These are phyloP conservation scores for Malthinus flaveolus DNA, from an alignment of 2,888 invertebrate genomes.

Conservation along the genomic window DNA sequence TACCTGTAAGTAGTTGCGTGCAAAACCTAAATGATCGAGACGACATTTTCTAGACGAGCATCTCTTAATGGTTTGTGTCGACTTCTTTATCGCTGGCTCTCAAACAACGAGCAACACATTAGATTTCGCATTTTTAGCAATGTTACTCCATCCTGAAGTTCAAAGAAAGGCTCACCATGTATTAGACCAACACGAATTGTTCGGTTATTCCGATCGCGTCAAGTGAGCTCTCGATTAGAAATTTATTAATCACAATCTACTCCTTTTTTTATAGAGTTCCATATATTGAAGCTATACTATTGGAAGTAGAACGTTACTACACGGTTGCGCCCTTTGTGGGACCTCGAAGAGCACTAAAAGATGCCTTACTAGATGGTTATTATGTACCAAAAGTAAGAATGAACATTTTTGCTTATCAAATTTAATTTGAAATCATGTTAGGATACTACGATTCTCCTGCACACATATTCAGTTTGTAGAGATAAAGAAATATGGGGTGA, in stretches of 20 bases:
- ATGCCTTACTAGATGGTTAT: constrained; percentile 61
- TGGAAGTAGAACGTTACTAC: constrained; percentile 57
- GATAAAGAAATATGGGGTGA: constrained; percentile 63
- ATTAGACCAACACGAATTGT: constrained; percentile 55
- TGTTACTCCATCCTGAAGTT: constrained; percentile 61
- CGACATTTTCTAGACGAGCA: constrained; percentile 63
- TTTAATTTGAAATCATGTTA: constrained; percentile 33
- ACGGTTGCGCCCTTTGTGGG: constrained; percentile 56
- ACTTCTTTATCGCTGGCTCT: constrained; percentile 70
- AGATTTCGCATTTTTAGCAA: constrained; percentile 63
- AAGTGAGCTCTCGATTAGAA: constrained; percentile 46
- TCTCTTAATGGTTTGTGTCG: constrained; percentile 65
- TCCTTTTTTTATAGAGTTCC: constrained; percentile 55
- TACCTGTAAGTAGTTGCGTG: constrained; percentile 52
- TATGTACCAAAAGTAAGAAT: constrained; percentile 47
- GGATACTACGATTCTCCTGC: constrained; percentile 48
- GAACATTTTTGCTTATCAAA: too few relatives aligned
- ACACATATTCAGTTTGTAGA: constrained; percentile 58
- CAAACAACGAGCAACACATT: constrained; percentile 67
- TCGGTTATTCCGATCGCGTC: constrained; percentile 54
- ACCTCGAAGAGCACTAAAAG: constrained; percentile 57
- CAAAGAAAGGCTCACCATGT: constrained; percentile 62
- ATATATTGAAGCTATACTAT: constrained; percentile 59
- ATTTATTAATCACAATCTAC: not conserved
- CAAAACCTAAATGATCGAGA: too few relatives aligned